These are phyloP conservation scores for Falco punctatus DNA, from an alignment of 2,113 vertebrate genomes.

Conservation along the genomic window DNA sequence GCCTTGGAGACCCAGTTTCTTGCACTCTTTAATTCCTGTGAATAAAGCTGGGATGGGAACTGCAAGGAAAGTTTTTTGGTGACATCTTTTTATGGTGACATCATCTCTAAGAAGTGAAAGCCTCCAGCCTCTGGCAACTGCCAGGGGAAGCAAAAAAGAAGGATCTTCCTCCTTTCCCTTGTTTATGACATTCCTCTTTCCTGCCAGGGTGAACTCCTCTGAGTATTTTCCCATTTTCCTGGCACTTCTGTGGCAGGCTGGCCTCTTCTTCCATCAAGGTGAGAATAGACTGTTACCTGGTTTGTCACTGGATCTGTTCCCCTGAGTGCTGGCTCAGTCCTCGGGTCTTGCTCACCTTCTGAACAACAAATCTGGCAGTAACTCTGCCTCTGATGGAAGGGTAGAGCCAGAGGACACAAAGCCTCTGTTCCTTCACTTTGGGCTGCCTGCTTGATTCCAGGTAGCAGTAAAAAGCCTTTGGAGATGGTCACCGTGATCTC, in stretches of 20 bases:
- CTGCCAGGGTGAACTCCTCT: constrained; percentile 84
- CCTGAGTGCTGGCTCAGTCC: not conserved
- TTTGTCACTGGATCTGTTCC: not conserved
- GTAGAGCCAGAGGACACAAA: not conserved
- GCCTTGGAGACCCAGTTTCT: not conserved
- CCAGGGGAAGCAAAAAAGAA: not conserved
- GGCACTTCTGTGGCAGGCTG: constrained; percentile 84
- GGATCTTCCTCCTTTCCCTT: not conserved
- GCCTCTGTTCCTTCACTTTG: not conserved
- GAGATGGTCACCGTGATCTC: not conserved
- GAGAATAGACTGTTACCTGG: not conserved
- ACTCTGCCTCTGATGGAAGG: not conserved
- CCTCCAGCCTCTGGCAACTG: not conserved
- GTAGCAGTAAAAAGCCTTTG: not conserved
- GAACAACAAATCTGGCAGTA: not conserved
- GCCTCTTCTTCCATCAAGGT: constrained; percentile 91
- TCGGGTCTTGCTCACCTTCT: not conserved
- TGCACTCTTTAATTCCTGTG: not conserved
- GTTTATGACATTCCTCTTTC: not conserved
- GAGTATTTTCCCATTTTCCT: constrained; percentile 94
- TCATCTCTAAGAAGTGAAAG: not conserved
- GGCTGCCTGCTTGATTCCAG: not conserved
- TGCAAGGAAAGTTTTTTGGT: not conserved
- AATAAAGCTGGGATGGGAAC: not conserved
- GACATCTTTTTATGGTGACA: not conserved